Evolutionary conservation across 2,797 vertebrate genomes (phyloP), one percentile per base, ranked within the genome.

Genomic region (Hydrocynus forskahlii): DNA sequence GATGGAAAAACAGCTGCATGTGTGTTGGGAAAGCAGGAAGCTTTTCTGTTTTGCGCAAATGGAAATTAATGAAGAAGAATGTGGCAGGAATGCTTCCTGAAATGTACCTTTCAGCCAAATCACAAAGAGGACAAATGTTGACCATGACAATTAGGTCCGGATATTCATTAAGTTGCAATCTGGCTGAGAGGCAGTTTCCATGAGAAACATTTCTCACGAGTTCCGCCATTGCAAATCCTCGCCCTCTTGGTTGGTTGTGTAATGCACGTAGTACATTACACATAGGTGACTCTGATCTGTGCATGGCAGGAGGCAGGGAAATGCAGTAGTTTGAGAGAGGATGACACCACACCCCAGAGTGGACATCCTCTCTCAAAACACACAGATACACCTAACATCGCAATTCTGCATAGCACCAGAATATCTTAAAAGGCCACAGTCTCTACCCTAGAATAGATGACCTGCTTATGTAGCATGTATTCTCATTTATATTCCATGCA

Each of bases 291-390:
- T 25, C 17, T 72, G 13, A 64, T 64, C 0, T 43, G 4, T 45
- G 35, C 9, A 21, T 25, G 17, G 25, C 45, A n/a, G 23, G 40
- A 57, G 16, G 45, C 52, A 66, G 48, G 14, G 2, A 67, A 43
- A 67, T 52, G 60, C 5, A 75, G 43, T 48, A 50, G 19, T 75
- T n/a, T 45, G 43, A n/a, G 35, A 80, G 45, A 79, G 66, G 73
- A 72, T 80, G 59, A 64, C 25, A 4, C 16, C 52, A 79, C 77
- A 45, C 64, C 72, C 75, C 40, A 67, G 9, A 10, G 2, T 63
- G 70, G 63, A 70, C 71, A 76, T 83, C 72, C 76, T 79, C 71
- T n/a, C 48, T 40, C 50, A 50, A 75, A 74, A 67, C 50, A 63
- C 29, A 81, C 67, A 76, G 19, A 76, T 10, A 63, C 12, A 48